These are phyloP conservation scores for Fabriciana adippe DNA, from an alignment of 2,888 invertebrate genomes.

Conservation along the genomic window DNA sequence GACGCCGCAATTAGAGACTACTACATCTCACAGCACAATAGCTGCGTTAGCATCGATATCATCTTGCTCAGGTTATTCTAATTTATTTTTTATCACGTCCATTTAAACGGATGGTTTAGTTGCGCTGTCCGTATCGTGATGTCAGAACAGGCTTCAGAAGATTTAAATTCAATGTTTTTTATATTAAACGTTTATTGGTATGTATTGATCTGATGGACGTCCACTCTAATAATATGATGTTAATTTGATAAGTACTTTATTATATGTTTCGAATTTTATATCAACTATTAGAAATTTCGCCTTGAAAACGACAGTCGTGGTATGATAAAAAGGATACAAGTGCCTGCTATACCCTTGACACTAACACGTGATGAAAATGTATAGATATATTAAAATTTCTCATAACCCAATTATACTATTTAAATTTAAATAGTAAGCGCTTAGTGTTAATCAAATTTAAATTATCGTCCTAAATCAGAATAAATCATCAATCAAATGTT, in stretches of 20 bases:
- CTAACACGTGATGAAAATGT: too few relatives aligned
- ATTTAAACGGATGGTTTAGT: slow-evolving; percentile 72
- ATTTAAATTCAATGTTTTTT: slow-evolving; percentile 72
- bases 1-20: slow-evolving; percentile 76
- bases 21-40: slow-evolving; percentile 71
- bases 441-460: background rate
- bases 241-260: slow-evolving; percentile 12
- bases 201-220: slow-evolving; percentile 6
- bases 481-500: slow-evolving; percentile 4
- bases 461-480: background rate
- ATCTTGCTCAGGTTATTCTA: slow-evolving; percentile 74
- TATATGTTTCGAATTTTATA: background rate
- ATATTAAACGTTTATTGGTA: slow-evolving; percentile 52
- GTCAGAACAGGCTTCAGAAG: slow-evolving; percentile 59
- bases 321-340: too few relatives aligned
- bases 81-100: slow-evolving; percentile 80
- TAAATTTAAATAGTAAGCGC: background rate
- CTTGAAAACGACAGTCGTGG: too few relatives aligned
- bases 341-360: too few relatives aligned
- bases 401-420: too few relatives aligned
- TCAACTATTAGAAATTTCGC: too few relatives aligned
- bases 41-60: slow-evolving; percentile 73
- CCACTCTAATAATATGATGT: background rate
- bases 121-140: slow-evolving; percentile 65
- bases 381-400: too few relatives aligned